Conservation (phyloP, 2,113 vertebrate species). For the Casuarius casuarius region DNA sequence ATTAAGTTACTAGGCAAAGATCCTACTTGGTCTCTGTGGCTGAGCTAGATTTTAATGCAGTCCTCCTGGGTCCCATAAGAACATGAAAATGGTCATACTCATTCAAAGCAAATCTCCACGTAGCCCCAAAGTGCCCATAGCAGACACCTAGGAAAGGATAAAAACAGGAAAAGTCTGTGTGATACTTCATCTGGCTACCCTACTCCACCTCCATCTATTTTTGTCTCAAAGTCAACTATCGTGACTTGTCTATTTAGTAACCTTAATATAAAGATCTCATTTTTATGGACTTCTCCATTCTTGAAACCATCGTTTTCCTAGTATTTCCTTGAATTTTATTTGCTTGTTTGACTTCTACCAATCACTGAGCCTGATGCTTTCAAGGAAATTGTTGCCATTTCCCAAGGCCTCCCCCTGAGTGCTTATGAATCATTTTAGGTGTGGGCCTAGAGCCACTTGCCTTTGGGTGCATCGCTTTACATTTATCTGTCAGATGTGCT, state of each 20-base stretch:
- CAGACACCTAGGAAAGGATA: not conserved
- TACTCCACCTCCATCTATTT: not conserved
- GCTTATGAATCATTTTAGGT: not conserved
- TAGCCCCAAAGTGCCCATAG: not conserved
- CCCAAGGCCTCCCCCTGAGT: not conserved
- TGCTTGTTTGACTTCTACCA: not conserved
- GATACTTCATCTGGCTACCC: not conserved
- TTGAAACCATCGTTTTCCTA: not conserved
- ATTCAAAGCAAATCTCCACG: not conserved
- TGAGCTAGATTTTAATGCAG: not conserved
- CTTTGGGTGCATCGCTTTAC: not conserved
- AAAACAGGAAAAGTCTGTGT: not conserved
- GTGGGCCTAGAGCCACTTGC: not conserved
- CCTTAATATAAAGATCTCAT: not conserved
- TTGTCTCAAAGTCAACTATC: not conserved
- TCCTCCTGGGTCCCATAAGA: not conserved
- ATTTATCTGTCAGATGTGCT: not conserved
- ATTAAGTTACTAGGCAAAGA: conserved; percentile 1
- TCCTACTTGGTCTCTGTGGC: not conserved
- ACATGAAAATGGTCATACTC: not conserved
- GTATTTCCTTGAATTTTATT: not conserved
- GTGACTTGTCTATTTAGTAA: not conserved
- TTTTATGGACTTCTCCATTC: not conserved
- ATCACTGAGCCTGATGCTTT: not conserved
- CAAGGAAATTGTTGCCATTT: not conserved